Evolutionary conservation across 2,888 invertebrate genomes (phyloP).

Genomic region (Acleris emargana): DNA sequence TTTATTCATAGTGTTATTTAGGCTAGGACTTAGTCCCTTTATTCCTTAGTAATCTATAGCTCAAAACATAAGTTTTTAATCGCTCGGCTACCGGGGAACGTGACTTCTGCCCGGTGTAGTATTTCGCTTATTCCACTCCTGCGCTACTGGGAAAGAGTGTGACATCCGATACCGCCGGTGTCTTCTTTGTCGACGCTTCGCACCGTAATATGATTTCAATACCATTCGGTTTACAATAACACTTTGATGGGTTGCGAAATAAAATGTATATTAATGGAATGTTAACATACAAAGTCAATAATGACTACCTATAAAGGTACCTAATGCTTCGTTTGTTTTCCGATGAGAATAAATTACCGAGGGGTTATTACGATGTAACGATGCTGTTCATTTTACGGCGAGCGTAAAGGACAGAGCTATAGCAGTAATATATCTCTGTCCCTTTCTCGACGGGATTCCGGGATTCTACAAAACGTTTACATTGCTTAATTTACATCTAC

Average conservation of each 20-base stretch:
- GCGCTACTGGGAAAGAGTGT: slow-evolving; percentile 18
- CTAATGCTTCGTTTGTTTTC: no score
- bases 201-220: slow-evolving; percentile 3
- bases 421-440: no score
- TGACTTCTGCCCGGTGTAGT: slow-evolving; percentile 21
- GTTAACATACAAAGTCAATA: neutral
- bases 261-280: neutral
- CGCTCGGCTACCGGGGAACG: slow-evolving; percentile 7
- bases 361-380: no score
- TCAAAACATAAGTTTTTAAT: neutral
- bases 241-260: neutral
- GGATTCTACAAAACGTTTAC: no score
- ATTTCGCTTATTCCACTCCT: slow-evolving; percentile 17
- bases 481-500: no score
- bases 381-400: no score
- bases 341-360: no score
- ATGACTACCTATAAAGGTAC: no score
- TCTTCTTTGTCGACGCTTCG: slow-evolving; percentile 15
- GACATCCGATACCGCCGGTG: slow-evolving; percentile 16
- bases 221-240: slow-evolving; percentile 3
- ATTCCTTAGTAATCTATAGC: neutral
- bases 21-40: no score
- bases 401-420: no score
- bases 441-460: no score
- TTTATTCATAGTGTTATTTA: no score